A percentile compares a stretch with the other conserved stretches of the same genome.
Conservation (phyloP, 92 coral and sea anemone genomes). For the Phenganax stokvisi region DNA sequence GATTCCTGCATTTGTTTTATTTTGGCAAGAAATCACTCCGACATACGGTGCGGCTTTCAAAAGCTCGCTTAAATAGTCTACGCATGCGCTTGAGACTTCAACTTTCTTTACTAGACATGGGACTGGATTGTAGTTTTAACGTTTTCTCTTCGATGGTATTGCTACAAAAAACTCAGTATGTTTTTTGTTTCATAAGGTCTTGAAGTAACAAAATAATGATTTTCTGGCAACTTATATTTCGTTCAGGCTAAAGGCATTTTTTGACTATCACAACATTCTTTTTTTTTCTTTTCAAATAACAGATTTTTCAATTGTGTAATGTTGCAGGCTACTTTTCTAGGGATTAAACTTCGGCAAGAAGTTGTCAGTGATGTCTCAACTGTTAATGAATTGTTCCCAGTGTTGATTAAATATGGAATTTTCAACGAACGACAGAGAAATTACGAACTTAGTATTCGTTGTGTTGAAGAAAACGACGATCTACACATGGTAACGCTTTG, state of each 20-base stretch:
- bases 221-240: background rate
- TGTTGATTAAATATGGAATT: conserved; percentile 11
- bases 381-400: background rate
- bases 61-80: background rate
- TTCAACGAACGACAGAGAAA: background rate
- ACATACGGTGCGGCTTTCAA: conserved; percentile 26
- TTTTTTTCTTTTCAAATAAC: background rate
- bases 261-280: background rate
- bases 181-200: no score
- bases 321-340: background rate
- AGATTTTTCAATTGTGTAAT: background rate
- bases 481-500: background rate
- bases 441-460: conserved; percentile 4
- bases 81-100: no score
- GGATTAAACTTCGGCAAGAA: conserved; percentile 11
- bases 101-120: no score
- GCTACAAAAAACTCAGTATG: no score
- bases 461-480: conserved; percentile 12
- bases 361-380: conserved; percentile 11
- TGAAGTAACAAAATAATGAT: no score
- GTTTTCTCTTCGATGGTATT: no score
- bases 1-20: conserved; percentile 59
- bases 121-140: no score
- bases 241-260: background rate
- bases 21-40: conserved; percentile 68